A percentile compares a stretch with the other conserved stretches of the same genome.
These are phyloP conservation scores for Potorous gilbertii DNA, from an alignment of 2,797 vertebrate genomes.

Conservation along the genomic window DNA sequence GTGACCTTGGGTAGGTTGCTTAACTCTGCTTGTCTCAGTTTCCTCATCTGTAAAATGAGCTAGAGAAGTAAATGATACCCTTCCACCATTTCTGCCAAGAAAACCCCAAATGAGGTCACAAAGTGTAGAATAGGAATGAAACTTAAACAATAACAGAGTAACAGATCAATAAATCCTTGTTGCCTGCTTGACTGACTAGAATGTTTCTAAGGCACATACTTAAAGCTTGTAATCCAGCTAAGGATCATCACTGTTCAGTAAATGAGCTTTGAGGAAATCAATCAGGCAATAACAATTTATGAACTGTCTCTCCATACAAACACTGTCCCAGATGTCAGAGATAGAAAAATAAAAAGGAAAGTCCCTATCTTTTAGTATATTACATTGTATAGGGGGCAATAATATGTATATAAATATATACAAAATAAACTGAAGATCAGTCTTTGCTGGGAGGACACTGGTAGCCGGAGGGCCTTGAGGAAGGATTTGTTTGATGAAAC, in stretches of 20 bases:
- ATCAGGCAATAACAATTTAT: background rate
- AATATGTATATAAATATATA: background rate
- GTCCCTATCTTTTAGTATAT: background rate
- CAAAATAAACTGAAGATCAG: background rate
- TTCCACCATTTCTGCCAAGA: too few relatives aligned
- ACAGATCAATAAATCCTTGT: background rate
- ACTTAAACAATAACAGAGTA: background rate
- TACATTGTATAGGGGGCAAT: background rate
- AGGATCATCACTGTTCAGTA: background rate
- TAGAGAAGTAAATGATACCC: too few relatives aligned
- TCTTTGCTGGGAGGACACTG: background rate
- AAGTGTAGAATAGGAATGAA: too few relatives aligned
- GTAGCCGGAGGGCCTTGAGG: too few relatives aligned
- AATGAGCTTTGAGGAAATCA: background rate
- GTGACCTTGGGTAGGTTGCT: too few relatives aligned
- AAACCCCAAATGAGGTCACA: too few relatives aligned
- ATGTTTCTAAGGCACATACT: background rate
- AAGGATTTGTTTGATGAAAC: background rate
- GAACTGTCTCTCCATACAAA: background rate
- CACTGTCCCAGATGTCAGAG: background rate
- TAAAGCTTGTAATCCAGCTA: background rate
- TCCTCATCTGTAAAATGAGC: too few relatives aligned
- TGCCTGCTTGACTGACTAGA: background rate
- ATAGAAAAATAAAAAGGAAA: background rate
- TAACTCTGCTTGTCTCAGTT: too few relatives aligned